Evolutionary conservation across 2,888 invertebrate genomes (phyloP).

Genomic region (Cheilosia pagana): DNA sequence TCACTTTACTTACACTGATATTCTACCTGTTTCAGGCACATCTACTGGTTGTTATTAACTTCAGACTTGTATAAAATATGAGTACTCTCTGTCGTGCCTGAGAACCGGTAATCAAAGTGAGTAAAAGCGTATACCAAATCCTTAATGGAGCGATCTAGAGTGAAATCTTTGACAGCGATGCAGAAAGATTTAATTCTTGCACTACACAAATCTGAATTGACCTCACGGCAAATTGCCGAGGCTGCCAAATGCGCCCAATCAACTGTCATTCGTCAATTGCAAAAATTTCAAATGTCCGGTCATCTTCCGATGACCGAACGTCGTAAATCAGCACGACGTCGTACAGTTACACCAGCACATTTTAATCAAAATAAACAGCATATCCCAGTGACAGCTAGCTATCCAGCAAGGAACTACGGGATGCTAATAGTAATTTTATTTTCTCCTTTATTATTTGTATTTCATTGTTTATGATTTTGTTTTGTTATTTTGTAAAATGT

Average conservation of each 20-base stretch:
- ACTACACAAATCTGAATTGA: conserved; percentile 42
- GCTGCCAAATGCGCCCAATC: conserved; percentile 49
- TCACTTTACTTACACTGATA: conserved; percentile 37
- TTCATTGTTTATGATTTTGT: conserved; percentile 3
- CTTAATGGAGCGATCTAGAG: conserved; percentile 34
- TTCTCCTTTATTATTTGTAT: not conserved
- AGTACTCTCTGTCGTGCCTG: conserved; percentile 1
- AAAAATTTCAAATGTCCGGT: conserved; percentile 52
- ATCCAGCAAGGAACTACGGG: conserved; percentile 8
- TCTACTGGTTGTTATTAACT: conserved; percentile 36
- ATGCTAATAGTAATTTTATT: conserved; percentile 33
- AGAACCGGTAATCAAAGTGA: conserved; percentile 39
- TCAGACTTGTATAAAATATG: not conserved
- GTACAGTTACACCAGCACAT: not conserved
- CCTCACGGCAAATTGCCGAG: conserved; percentile 46
- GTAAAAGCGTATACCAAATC: conserved; percentile 25
- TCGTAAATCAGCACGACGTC: conserved; percentile 22
- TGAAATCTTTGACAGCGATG: conserved; percentile 20
- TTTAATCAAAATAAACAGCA: not conserved
- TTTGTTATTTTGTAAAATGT: not conserved
- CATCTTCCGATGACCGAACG: conserved; percentile 46
- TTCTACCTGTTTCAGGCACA: conserved; percentile 59
- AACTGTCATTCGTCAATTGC: conserved; percentile 50
- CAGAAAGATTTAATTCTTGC: conserved; percentile 48
- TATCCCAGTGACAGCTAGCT: conserved; percentile 1